Base-by-base conservation (phyloP, 2,888 invertebrate species). In the Ctenicera cuprea region DNA sequence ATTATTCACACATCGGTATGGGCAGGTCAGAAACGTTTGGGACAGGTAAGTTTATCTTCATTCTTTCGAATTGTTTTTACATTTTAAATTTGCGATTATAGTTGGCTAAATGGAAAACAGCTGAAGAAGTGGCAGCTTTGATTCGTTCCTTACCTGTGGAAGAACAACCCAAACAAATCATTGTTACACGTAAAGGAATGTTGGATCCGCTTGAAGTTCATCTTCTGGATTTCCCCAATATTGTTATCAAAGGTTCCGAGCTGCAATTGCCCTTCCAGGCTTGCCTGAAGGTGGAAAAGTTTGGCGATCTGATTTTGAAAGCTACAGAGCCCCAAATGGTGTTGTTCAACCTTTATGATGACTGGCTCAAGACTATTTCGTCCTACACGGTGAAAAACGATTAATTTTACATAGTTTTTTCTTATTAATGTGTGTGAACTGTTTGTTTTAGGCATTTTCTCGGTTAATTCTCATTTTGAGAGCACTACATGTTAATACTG, bases 241-340 rank as follows among this genome's bases (percentile, higher is more conserved):
- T 99, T 87, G 99, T 99, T 71, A 99, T 99, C 89, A 99, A 99
- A 87, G 99, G 99, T 0, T 98, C 98, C 0, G 99, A 99, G 87
- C 89, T 99, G 76, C 99, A 99, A 88, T 88, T 99, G 82, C 99
- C 99, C 0, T 99, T 99, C 94, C 98, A 99, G 87, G 99, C 98
- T 7, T 98, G 98, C 86, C 90, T 99, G 45, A 99, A 99, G 86
- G 97, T 99, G 59, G 99, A 99, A 89, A 99, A 99, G 89, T 99
- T 99, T 84, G 99, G 99, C 69, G 99, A 99, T 89, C 90, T 99
- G 73, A 99, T 99, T 83, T 89, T 99, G 68, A 99, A 99, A 87
- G 99, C 99, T 0, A 99, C 98, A 0, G 99, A 99, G 85, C 99
- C 99, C 0, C 99, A 99, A 88, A 99, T 99, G 99, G 99, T 99